Percentiles rank a stretch among this genome's conserved stretches.
phyloP scores from a whole-genome alignment of 2,113 vertebrate species.

The Rissa tridactyla region DNA sequence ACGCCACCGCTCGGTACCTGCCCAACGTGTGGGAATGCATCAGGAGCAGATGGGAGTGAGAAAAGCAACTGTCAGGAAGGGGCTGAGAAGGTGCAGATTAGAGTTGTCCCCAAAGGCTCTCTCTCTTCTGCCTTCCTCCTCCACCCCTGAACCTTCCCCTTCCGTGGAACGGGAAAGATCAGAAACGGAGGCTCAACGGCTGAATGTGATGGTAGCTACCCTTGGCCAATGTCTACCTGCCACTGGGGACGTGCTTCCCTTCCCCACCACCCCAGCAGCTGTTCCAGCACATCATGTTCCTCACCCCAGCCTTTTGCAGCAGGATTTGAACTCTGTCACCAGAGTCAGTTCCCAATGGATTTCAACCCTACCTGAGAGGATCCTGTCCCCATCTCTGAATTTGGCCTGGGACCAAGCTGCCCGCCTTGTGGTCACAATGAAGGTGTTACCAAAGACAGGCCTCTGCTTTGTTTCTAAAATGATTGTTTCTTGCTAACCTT shows the following conservation, averaged over 20 bases:
- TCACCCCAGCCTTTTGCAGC: neutral
- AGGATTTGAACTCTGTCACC: neutral
- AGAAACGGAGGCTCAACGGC: neutral
- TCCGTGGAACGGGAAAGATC: neutral
- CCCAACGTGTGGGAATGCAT: accelerated
- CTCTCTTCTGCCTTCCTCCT: neutral
- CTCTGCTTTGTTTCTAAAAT: no score
- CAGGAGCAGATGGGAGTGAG: neutral
- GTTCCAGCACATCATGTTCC: neutral
- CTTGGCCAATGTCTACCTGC: neutral
- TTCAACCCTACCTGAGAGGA: neutral
- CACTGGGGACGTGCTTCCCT: neutral
- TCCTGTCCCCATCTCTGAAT: neutral
- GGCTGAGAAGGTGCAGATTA: neutral
- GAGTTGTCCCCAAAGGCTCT: neutral
- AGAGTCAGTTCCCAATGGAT: neutral
- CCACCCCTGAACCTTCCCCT: neutral
- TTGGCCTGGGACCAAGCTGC: accelerated
- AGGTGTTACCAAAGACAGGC: no score
- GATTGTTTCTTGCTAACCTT: no score
- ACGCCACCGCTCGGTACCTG: conserved; percentile 89
- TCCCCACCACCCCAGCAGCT: neutral
- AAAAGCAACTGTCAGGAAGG: neutral
- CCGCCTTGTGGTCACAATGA: accelerated
- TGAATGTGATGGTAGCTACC: neutral